Evolutionary conservation across 2,888 invertebrate genomes (phyloP), one percentile per base, ranked within the genome.

Genomic region (Itoplectis maculator): DNA sequence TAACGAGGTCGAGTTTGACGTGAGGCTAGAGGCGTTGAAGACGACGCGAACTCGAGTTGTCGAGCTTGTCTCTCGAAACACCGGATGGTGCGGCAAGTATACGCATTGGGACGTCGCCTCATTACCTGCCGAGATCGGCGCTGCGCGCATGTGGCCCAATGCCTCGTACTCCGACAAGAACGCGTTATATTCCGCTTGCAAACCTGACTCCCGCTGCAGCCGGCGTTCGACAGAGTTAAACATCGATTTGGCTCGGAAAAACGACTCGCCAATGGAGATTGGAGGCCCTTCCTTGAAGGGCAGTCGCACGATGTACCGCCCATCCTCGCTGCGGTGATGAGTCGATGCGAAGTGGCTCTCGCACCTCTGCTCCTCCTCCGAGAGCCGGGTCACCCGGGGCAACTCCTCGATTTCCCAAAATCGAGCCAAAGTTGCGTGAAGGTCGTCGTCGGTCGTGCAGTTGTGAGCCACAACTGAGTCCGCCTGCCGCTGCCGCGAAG

Each of bases 361-460:
- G 29, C 77, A 54, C n/a, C 8, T 37, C 2, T 42, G n/a, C 5
- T 75, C 49, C 15, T n/a, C 29, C 18, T 18, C 13, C 1, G 75
- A 18, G 0, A 18, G 42, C 2, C 3, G 23, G 8, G 54, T 20
- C 11, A 9, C 47, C 0, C 23, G 15, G 1, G 40, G 42, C 0
- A 75, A 1, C 35, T 49, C 51, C 40, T 65, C 66, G n/a, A 65
- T 51, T 54, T 75, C 65, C 75, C 66, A 75, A 15, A 75, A 75
- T 1, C 37, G 49, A 54, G n/a, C 35, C 5, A 18, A 7, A 23
- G 13, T 1, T 2, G 29, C n/a, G 13, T 56, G 56, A 0, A 56
- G 56, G 13, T 56, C 29, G 13, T 56, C 56, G 9, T 13, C 7
- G 0, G 56, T 29, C 8, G 56, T 0, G 29, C 29, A 23, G 29